Base-by-base conservation (phyloP, 1,140 invertebrate genomes). In the Belonocnema kinseyi region DNA sequence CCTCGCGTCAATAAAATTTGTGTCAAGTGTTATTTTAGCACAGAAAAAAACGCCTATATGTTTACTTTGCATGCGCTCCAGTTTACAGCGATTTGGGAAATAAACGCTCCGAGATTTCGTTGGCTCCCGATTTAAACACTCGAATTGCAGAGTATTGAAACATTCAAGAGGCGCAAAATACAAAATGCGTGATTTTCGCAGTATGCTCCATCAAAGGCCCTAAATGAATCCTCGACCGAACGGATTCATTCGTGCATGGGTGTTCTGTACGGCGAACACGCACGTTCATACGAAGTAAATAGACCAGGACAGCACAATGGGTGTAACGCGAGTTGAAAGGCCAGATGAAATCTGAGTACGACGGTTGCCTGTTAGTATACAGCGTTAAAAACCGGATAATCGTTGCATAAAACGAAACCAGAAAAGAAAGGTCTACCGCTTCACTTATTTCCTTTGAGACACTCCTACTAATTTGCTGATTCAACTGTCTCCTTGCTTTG, bases 301-400 rank as follows among this genome's bases (percentile, higher is more conserved):
- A 81, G 78, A 83, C 74, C 71, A 75, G 74, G 77, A 73, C 66
- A 76, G 77, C 79, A 66, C 61, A 80, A 82, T 81, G 72, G 76
- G 77, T 86, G 86, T 88, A 88, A 88, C 77, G 82, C 81, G 83
- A 88, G 86, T 86, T 88, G 86, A 86, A 88, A 88, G 87, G 87
- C 85, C 86, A 86, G 80, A 80, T 82, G 87, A 87, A 88, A 88
- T 86, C 79, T 72, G 86, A 88, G 83, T 76, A 66, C 82, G 77
- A 72, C 83, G 81, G 86, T 80, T 87, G 85, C 85, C 81, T 77
- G 80, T 77, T 80, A 74, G 77, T 77, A 76, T 79, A 85, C 74
- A 76, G 58, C 72, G 51, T 13, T 72, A 79, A 77, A 74, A 77
- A 72, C 74, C 61, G 80, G 78, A 75, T 77, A 66, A 72, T 74